Evolutionary conservation across 2,797 vertebrate species (phyloP).

Genomic region (Xenops minutus): DNA sequence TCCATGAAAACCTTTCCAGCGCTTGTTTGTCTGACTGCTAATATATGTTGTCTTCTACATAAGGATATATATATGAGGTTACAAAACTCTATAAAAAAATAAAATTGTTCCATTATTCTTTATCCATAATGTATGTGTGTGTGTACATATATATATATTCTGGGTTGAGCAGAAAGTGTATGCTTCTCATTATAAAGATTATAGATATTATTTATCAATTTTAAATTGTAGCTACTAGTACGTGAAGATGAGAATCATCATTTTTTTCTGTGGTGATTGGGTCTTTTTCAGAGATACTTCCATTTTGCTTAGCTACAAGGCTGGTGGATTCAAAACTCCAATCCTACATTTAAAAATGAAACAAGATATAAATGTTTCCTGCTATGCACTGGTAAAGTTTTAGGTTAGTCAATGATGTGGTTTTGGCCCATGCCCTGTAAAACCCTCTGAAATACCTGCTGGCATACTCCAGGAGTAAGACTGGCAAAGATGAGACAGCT

Average conservation of each 20-base stretch:
- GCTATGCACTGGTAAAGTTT: background rate
- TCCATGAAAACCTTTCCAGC: background rate
- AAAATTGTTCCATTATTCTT: background rate
- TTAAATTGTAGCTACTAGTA: background rate
- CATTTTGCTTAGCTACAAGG: background rate
- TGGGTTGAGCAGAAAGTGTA: background rate
- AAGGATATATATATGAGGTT: background rate
- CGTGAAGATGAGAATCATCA: fast-evolving
- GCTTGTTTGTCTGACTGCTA: background rate
- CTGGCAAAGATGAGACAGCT: background rate
- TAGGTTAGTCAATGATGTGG: background rate
- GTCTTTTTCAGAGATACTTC: background rate
- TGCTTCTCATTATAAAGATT: background rate
- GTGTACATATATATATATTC: background rate
- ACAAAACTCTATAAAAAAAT: background rate
- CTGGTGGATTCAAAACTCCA: background rate
- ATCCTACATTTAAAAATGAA: background rate
- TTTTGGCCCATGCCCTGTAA: background rate
- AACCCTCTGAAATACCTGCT: background rate
- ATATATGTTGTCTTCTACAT: background rate
- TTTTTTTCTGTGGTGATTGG: background rate
- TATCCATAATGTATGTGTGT: background rate
- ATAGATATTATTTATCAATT: background rate
- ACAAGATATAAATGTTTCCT: background rate
- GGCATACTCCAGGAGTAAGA: background rate